Evolutionary conservation across 2,888 invertebrate genomes (phyloP), one percentile per base, ranked within the genome.

Genomic region (Scrobipalpa atriplicella): DNA sequence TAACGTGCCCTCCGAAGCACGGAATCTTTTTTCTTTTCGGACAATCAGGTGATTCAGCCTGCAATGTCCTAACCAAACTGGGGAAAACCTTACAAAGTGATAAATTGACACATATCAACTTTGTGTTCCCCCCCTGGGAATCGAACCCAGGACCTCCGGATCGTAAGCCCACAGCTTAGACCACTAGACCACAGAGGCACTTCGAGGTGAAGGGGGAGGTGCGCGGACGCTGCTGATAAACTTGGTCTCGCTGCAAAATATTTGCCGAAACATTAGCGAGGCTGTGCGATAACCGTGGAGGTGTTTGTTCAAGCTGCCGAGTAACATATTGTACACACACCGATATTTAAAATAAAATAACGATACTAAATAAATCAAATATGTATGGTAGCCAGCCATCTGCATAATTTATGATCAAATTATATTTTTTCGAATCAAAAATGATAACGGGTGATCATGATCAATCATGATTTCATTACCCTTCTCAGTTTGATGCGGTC

Each of bases 231-330:
- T n/a, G 43, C 11, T 67, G 67, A 61, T 68, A 66, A 65, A 58
- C 10, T 52, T 21, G 52, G 7, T 52, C 19, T 52, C 41, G 58
- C 56, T 72, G 73, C 71, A 73, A 77, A 76, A 73, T 77, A 77
- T 76, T 76, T 72, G 73, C 72, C 62, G 62, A 69, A 62, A 54
- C n/a, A 68, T 77, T 75, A 77, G 69, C 73, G 54, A 18, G 43
- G 9, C 19, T 3, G 21, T 41, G 41, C 41, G 19, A 62, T 43
- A 21, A 2, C 58, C 3, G 54, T 18, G 43, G 43, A 43, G 1
- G 5, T 47, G 47, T 47, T 47, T 47, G 47, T n/a, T n/a, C 47
- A 47, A 47, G 47, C 47, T 47, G 8, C 47, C 47, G 29, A 29
- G 2, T 29, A 29, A 29, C 29, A 29, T 29, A 29, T 3, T 29